Conservation (phyloP, 2,888 invertebrate species). For the Peribatodes rhomboidaria region DNA sequence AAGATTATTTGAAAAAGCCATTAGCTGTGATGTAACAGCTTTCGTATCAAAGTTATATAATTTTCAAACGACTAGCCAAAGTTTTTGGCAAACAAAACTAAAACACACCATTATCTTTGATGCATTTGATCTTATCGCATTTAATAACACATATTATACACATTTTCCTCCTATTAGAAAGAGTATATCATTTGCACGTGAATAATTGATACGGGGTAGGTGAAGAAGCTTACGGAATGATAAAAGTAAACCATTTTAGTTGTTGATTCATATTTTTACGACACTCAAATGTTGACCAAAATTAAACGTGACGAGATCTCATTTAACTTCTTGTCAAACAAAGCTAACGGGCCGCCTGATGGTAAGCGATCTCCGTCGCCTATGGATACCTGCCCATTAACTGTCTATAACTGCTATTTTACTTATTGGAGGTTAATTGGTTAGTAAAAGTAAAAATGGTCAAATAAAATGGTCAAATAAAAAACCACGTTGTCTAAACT, state of each 20-base stretch:
- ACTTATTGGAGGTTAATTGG: too few relatives aligned
- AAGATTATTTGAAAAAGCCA: neutral
- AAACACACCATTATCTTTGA: neutral
- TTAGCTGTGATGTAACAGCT: neutral
- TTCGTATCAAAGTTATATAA: neutral
- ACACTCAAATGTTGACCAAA: too few relatives aligned
- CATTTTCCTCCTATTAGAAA: neutral
- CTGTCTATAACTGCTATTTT: too few relatives aligned
- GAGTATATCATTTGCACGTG: neutral
- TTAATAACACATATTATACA: neutral
- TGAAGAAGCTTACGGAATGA: neutral
- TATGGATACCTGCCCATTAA: too few relatives aligned
- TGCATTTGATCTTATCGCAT: neutral
- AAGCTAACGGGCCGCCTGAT: too few relatives aligned
- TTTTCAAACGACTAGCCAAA: neutral
- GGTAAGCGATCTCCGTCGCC: too few relatives aligned
- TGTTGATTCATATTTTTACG: neutral
- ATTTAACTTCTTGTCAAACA: too few relatives aligned
- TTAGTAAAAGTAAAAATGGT: too few relatives aligned
- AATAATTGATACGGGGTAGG: constrained; percentile 8
- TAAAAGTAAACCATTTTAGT: neutral
- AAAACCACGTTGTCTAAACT: too few relatives aligned
- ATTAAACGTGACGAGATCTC: too few relatives aligned
- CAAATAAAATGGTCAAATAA: too few relatives aligned
- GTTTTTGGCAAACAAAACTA: constrained; percentile 1